Conservation (phyloP, 2,113 vertebrate genomes). For the Malurus alboscapulatus region DNA sequence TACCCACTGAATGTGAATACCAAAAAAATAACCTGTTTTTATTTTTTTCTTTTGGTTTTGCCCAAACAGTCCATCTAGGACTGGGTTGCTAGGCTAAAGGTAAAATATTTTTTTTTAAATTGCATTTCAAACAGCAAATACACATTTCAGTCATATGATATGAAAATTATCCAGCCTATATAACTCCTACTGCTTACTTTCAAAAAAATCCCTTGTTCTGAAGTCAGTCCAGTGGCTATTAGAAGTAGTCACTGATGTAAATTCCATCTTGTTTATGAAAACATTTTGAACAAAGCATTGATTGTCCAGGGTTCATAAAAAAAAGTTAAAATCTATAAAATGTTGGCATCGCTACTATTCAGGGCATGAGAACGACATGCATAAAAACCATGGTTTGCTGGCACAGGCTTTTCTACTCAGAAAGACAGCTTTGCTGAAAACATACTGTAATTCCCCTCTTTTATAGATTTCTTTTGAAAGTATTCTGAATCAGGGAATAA, state of each 20-base stretch:
- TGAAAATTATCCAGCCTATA: conserved; percentile 10
- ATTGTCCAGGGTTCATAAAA: conserved; percentile 51
- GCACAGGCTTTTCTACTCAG: background rate
- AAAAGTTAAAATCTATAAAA: conserved; percentile 44
- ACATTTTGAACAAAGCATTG: conserved; percentile 54
- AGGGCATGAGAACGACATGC: conserved; percentile 47
- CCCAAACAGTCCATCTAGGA: background rate
- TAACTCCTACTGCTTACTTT: conserved; percentile 51
- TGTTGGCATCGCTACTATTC: conserved; percentile 27
- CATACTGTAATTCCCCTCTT: background rate
- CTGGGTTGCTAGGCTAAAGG: background rate
- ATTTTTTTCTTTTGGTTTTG: background rate
- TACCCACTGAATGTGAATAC: background rate
- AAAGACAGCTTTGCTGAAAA: conserved; percentile 20
- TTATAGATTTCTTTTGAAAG: background rate
- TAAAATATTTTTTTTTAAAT: background rate
- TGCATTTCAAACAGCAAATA: background rate
- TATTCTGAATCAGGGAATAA: background rate
- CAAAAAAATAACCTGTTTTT: background rate
- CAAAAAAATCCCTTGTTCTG: conserved; percentile 62
- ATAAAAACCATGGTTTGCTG: conserved; percentile 33
- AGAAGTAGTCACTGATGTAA: conserved; percentile 46
- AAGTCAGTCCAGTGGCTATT: conserved; percentile 36
- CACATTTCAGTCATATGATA: conserved; percentile 12
- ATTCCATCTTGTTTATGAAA: conserved; percentile 69